Evolutionary conservation across 1,140 invertebrate species (phyloP), one percentile per base, ranked within the genome.

Genomic region (Phenacoccus solenopsis): DNA sequence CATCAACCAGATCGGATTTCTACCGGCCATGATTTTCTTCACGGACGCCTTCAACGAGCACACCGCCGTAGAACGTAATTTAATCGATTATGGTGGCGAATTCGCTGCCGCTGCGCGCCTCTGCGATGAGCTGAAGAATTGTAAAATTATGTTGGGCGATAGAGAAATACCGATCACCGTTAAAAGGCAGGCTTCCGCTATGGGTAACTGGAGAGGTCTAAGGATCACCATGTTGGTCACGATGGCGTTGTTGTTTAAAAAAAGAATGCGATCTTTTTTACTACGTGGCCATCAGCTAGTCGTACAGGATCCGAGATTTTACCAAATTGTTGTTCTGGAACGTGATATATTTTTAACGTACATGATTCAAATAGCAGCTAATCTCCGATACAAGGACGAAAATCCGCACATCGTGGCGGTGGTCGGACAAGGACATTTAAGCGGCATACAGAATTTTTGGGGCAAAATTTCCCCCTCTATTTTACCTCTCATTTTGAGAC

Each of bases 41-140:
- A 64, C 59, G 3, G 59, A 64, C 59, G 59, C 59, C 1, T 64
- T 64, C 59, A 64, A 25, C 59, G 59, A 64, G 22, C 59, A 64
- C 22, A 22, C 22, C 59, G 59, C 59, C 22, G 20, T 64, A 20
- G 25, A 24, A 24, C 22, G 59, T 9, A 24, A 64, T 24, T 9
- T 20, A 7, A 24, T 24, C 22, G 59, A 64, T 27, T 64, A 64
- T 16, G 59, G 59, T 24, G 59, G 59, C 59, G 59, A 64, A 64
- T 64, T 64, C 59, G 22, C 59, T 4, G 59, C 25, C 59, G 59
- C 59, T 4, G 59, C 59, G 10, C 59, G 59, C 20, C 59, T 64
- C 22, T 64, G 59, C 59, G 59, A 64, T 10, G 59, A 64, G 59
- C 25, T 64, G 59, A 27, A 27, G 12, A 27, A 64, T 27, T 64